These are phyloP conservation scores for Microctenopoma stevenorrisi DNA, from an alignment of 2,797 vertebrate genomes.

Conservation along the genomic window DNA sequence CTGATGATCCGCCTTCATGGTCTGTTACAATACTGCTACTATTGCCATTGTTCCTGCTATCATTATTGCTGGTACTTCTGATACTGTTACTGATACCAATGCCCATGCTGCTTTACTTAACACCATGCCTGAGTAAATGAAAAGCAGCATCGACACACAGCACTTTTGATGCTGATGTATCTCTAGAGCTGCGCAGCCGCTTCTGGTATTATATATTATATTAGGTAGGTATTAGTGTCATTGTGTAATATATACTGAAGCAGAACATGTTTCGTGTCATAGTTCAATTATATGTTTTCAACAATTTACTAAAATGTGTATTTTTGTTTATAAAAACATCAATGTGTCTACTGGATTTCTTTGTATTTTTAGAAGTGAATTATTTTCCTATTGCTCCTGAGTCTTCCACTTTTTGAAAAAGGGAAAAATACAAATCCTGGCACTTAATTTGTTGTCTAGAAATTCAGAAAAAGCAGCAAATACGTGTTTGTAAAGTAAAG, in stretches of 20 bases:
- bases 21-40: slow-evolving; percentile 86
- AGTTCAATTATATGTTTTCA: background rate
- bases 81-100: slow-evolving; percentile 88
- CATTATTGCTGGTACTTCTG: slow-evolving; percentile 88
- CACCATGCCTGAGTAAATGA: slow-evolving; percentile 74
- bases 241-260: background rate
- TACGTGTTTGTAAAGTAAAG: background rate
- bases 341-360: background rate
- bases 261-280: slow-evolving; percentile 1
- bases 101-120: slow-evolving; percentile 82
- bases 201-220: slow-evolving; percentile 12
- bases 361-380: background rate
- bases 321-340: background rate
- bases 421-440: background rate
- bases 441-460: background rate
- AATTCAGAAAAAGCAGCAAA: background rate
- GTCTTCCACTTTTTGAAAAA: background rate
- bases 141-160: slow-evolving; percentile 45
- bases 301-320: background rate
- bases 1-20: slow-evolving; percentile 81
- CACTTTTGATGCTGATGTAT: slow-evolving; percentile 23
- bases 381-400: background rate
- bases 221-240: background rate
- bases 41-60: slow-evolving; percentile 87
- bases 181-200: slow-evolving; percentile 21